phyloP scores from a whole-genome alignment of 2,888 invertebrate species.

The Idaea aversata region DNA sequence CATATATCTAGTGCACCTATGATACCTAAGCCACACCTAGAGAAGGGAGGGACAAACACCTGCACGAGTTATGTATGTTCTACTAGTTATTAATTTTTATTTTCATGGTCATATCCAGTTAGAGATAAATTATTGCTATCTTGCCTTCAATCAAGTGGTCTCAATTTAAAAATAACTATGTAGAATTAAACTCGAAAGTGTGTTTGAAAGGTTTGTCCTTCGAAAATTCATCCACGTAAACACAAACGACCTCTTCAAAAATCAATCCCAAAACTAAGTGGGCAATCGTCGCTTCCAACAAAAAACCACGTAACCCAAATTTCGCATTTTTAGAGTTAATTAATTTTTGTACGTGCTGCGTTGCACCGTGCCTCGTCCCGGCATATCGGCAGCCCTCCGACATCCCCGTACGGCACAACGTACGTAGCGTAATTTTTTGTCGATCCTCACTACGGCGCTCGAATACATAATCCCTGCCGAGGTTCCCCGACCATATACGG shows the following conservation, averaged over 20 bases:
- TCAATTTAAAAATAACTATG: neutral
- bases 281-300: neutral
- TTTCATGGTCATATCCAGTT: neutral
- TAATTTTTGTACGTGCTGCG: constrained; percentile 19
- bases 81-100: neutral
- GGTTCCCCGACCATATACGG: constrained; percentile 71
- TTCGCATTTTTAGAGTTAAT: constrained; percentile 2
- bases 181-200: neutral
- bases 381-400: constrained; percentile 44
- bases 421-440: constrained; percentile 75
- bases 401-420: constrained; percentile 61
- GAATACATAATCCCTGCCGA: constrained; percentile 64
- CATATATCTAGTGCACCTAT: neutral
- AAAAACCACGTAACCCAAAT: constrained; percentile 2
- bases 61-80: neutral
- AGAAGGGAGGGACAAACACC: neutral
- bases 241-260: neutral
- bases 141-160: neutral
- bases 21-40: neutral
- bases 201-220: neutral
- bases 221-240: neutral
- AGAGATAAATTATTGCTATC: neutral
- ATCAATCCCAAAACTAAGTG: neutral
- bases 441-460: constrained; percentile 43
- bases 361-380: constrained; percentile 18